phyloP scores from a whole-genome alignment of 1,140 invertebrate species.

The Bombus confusus region DNA sequence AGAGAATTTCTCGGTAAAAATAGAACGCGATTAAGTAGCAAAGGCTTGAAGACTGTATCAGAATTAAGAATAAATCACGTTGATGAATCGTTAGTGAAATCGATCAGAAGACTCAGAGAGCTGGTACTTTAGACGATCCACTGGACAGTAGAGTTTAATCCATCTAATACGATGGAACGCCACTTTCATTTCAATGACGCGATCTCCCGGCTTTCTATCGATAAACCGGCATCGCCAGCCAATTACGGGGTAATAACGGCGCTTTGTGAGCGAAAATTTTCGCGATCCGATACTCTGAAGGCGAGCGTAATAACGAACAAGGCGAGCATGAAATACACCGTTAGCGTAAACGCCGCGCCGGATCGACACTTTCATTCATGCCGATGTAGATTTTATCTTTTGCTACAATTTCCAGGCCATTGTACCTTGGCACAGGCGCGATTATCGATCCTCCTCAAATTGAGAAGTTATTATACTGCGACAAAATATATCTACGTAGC shows the following conservation, averaged over 20 bases:
- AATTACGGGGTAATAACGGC: slow-evolving; percentile 32
- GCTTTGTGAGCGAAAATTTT: slow-evolving; percentile 19
- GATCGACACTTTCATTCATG: slow-evolving; percentile 16
- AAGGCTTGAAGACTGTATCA: background rate
- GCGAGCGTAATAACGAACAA: slow-evolving; percentile 23
- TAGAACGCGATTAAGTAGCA: background rate
- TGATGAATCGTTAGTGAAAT: slow-evolving; percentile 12
- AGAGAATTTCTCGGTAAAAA: background rate
- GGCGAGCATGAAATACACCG: slow-evolving; percentile 13
- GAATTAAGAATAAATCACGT: background rate
- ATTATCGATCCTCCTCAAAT: background rate
- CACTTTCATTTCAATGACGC: slow-evolving; percentile 55
- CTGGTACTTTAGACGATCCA: background rate
- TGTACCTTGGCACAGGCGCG: background rate
- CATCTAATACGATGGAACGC: slow-evolving; percentile 8
- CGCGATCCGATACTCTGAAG: background rate
- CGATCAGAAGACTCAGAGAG: background rate
- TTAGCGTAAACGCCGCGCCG: background rate
- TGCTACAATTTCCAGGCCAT: slow-evolving; percentile 6
- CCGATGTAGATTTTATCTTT: background rate
- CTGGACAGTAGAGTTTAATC: slow-evolving; percentile 22
- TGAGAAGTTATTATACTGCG: background rate
- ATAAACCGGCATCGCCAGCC: slow-evolving; percentile 44
- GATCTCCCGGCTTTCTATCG: slow-evolving; percentile 56
- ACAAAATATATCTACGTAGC: too few species aligned